Percentiles rank a stretch among this genome's conserved stretches.
Evolutionary conservation across 2,113 vertebrate genomes (phyloP).

Genomic region (Eulemur macaco): DNA sequence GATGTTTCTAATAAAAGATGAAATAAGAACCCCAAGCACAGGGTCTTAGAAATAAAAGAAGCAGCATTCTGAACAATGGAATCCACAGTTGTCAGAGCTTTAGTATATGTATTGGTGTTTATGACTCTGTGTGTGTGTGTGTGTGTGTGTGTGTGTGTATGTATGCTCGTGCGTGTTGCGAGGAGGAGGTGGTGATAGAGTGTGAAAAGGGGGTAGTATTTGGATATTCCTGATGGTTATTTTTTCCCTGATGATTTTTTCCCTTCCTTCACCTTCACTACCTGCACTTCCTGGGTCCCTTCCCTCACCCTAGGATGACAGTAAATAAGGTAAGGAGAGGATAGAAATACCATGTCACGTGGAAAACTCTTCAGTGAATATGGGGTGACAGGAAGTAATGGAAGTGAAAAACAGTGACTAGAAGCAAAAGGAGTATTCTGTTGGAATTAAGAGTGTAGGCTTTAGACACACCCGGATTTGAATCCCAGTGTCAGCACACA

Average conservation of each 20-base stretch:
- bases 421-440: neutral
- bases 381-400: neutral
- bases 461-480: neutral
- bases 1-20: neutral
- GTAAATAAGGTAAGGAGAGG: too few relatives aligned
- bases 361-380: neutral
- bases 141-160: neutral
- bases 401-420: neutral
- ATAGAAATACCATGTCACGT: too few relatives aligned
- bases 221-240: neutral
- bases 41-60: neutral
- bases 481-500: neutral
- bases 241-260: neutral
- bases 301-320: neutral
- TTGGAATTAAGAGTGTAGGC: neutral
- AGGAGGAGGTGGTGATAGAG: neutral
- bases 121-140: neutral
- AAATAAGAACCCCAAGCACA: neutral
- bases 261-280: neutral
- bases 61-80: neutral
- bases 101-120: neutral
- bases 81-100: neutral
- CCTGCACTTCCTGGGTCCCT: neutral
- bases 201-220: neutral
- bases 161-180: neutral